Conservation (phyloP, 2,888 invertebrate genomes). For the Entomobrya multifasciata region DNA sequence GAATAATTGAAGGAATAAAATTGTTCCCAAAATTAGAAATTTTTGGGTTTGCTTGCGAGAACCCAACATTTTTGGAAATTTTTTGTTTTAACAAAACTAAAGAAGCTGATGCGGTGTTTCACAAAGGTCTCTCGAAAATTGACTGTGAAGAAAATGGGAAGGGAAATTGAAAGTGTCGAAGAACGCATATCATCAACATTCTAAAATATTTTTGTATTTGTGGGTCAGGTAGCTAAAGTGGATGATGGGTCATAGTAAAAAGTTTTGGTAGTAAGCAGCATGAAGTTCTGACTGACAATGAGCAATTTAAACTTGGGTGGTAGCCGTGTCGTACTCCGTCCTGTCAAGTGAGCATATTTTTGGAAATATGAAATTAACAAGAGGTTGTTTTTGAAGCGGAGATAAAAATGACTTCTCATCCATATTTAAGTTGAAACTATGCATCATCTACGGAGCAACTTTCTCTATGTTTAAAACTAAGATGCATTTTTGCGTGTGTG, state of each 20-base stretch:
- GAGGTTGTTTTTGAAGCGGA: too few relatives aligned
- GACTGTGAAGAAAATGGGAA: neutral
- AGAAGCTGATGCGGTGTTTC: neutral
- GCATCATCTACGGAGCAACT: too few relatives aligned
- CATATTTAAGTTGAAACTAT: too few relatives aligned
- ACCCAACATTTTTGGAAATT: neutral
- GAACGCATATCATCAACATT: neutral
- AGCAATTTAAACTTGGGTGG: neutral
- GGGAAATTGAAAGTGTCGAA: neutral
- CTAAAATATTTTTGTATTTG: neutral
- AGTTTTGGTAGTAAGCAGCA: neutral
- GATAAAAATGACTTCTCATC: too few relatives aligned
- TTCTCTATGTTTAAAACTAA: too few relatives aligned
- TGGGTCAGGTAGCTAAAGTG: neutral
- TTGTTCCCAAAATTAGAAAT: neutral
- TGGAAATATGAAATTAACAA: too few relatives aligned
- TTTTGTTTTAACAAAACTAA: too few relatives aligned
- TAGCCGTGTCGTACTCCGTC: too few relatives aligned
- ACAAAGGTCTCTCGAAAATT: neutral
- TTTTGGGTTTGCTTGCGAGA: neutral
- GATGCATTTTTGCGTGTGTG: too few relatives aligned
- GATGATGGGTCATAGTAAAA: neutral
- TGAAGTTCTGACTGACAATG: constrained; percentile 3
- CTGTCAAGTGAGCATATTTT: too few relatives aligned
- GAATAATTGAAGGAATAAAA: neutral